Evolutionary conservation across 1,140 invertebrate species (phyloP), one percentile per base, ranked within the genome.

Genomic region (Drosophila neocordata): DNA sequence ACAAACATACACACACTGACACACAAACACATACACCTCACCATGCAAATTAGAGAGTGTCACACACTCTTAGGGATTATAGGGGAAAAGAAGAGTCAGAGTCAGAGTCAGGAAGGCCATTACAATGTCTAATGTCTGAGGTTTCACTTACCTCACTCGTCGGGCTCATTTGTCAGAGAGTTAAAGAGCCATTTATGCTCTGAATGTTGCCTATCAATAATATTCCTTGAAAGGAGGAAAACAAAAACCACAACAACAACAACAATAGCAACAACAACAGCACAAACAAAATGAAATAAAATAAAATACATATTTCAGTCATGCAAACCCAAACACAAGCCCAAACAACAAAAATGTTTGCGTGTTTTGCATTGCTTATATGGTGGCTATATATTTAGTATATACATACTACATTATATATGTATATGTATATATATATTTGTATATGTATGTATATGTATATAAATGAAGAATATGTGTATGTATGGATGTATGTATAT

Each of bases 361-460:
- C 82, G 82, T 87, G 82, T 81, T 73, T 83, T 68, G 82, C 72
- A 83, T 87, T 79, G 62, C 55, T 65, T 81, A 84, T 77, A 70
- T 31, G 12, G 12, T 22, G 41, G 8, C n/a, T 20, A 13, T 56
- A 55, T 22, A 53, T 5, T 24, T 5, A 22, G 15, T 44, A 44
- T 44, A 58, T 38, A 58, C 11, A 5, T 41, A 59, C 18, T 58
- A 31, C 37, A 4, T 48, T 51, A 52, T 3, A 31, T 37, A 38
- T 13, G 27, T 61, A 53, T 51, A 66, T 44, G 2, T 18, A 44
- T 8, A 18, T 8, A 18, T 3, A 38, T 38, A 58, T 9, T 9
- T 38, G 22, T 55, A 27, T 55, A 20, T 27, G 6, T 53, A 8
- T 15, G 15, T 48, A 48, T 24, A 24, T 24, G 4, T 24, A 24